A percentile compares a stretch with the other conserved stretches of the same genome.
phyloP scores from a whole-genome alignment of 2,113 vertebrate species.

The Rhagologus leucostigma region DNA sequence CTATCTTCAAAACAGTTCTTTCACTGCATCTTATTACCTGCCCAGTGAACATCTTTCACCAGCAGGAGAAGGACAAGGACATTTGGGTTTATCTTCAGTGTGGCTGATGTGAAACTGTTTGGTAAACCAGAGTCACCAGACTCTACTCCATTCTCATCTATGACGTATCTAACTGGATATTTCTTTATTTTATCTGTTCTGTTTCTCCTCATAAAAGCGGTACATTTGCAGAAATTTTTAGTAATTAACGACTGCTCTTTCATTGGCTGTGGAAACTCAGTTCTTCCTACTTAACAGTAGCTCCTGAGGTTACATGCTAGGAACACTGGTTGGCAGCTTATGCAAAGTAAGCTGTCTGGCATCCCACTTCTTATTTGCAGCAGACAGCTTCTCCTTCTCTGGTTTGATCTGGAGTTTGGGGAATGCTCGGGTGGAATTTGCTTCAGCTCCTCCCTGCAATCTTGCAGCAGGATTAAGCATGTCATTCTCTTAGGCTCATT shows the following conservation, averaged over 20 bases:
- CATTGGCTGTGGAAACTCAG: background rate
- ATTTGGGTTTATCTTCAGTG: background rate
- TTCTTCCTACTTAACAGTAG: background rate
- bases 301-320: background rate
- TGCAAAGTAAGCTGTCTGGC: background rate
- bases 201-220: background rate
- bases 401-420: background rate
- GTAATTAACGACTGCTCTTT: background rate
- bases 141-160: background rate
- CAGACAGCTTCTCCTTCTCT: background rate
- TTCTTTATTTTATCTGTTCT: background rate
- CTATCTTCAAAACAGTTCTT: background rate
- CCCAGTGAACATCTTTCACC: background rate
- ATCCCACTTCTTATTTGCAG: background rate
- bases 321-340: background rate
- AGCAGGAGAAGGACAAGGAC: background rate
- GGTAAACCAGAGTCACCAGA: background rate
- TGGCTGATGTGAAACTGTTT: background rate
- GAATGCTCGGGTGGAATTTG: conserved; percentile 9
- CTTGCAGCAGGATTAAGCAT: background rate
- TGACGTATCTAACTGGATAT: background rate
- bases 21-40: background rate
- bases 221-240: background rate
- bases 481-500: background rate
- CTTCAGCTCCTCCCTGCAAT: background rate